Percentiles rank a stretch among this genome's conserved stretches.
Evolutionary conservation across 2,888 invertebrate species (phyloP).

Genomic region (Pardosa pseudoannulata): DNA sequence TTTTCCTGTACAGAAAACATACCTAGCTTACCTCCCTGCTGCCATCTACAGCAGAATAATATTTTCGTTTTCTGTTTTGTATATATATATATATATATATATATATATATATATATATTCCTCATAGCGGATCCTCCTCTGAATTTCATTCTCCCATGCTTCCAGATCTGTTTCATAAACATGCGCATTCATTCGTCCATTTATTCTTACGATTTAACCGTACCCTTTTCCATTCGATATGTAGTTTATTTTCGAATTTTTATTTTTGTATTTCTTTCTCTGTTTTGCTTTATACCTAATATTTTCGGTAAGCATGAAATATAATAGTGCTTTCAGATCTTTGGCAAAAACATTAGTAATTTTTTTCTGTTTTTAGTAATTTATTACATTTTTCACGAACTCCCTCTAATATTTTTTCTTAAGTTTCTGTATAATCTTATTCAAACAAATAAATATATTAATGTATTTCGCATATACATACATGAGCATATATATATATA

Average conservation of each 20-base stretch:
- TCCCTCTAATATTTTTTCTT: too few relatives aligned
- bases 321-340: conserved; percentile 34
- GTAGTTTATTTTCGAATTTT: conserved; percentile 30
- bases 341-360: too few relatives aligned
- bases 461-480: too few relatives aligned
- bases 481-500: too few relatives aligned
- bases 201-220: conserved; percentile 57
- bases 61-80: conserved; percentile 37
- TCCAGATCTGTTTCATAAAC: conserved; percentile 69
- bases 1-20: conserved; percentile 22
- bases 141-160: conserved; percentile 56
- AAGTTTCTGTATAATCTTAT: too few relatives aligned
- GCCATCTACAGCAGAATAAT: conserved; percentile 41
- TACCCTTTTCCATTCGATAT: conserved; percentile 33
- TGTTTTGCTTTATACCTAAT: background rate
- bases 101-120: too few relatives aligned
- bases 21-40: conserved; percentile 40
- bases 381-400: too few relatives aligned
- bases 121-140: conserved; percentile 52
- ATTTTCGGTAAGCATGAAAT: conserved; percentile 31
- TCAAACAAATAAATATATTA: too few relatives aligned
- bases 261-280: background rate
- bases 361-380: too few relatives aligned
- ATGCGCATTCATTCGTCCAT: conserved; percentile 68
- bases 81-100: conserved; percentile 25